Conservation (phyloP, 2,797 vertebrate species). For the Melanitta fusca region DNA sequence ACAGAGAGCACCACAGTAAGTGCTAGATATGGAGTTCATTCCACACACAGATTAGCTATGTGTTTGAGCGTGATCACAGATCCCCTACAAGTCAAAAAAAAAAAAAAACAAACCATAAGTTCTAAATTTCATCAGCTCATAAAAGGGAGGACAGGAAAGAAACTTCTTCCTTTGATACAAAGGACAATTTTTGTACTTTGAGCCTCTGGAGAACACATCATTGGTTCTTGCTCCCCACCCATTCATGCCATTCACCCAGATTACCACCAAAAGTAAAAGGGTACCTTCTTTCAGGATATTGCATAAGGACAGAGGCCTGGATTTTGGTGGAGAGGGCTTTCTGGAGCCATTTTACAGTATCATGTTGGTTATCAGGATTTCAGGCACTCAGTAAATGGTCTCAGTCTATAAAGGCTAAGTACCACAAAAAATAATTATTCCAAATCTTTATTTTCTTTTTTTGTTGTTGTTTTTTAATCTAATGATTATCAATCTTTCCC, state of each 20-base stretch:
- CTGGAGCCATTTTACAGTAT: conserved; percentile 54
- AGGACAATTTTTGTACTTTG: not conserved
- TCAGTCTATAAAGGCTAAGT: conserved; percentile 54
- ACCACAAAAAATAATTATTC: conserved; percentile 50
- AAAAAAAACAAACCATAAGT: not conserved
- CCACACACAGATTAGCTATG: not conserved
- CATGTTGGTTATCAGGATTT: conserved; percentile 32
- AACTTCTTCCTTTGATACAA: not conserved
- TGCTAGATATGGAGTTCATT: not conserved
- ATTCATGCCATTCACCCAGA: conserved; percentile 4
- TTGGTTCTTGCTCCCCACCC: not conserved
- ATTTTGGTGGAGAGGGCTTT: conserved; percentile 40
- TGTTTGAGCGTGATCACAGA: not conserved
- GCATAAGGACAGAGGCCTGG: conserved; percentile 30
- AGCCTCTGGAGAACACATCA: not conserved
- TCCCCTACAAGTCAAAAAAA: not conserved
- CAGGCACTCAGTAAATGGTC: conserved; percentile 42
- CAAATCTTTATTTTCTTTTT: not conserved
- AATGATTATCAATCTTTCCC: not conserved
- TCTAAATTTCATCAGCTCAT: not conserved
- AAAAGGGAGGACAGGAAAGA: not conserved
- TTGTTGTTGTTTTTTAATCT: not conserved
- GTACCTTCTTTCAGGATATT: conserved; percentile 45
- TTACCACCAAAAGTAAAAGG: conserved; percentile 19
- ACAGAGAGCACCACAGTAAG: not conserved